A percentile compares a stretch with the other conserved stretches of the same genome.
These are phyloP conservation scores for Ictalurus furcatus DNA, from an alignment of 2,113 vertebrate genomes.

Conservation along the genomic window DNA sequence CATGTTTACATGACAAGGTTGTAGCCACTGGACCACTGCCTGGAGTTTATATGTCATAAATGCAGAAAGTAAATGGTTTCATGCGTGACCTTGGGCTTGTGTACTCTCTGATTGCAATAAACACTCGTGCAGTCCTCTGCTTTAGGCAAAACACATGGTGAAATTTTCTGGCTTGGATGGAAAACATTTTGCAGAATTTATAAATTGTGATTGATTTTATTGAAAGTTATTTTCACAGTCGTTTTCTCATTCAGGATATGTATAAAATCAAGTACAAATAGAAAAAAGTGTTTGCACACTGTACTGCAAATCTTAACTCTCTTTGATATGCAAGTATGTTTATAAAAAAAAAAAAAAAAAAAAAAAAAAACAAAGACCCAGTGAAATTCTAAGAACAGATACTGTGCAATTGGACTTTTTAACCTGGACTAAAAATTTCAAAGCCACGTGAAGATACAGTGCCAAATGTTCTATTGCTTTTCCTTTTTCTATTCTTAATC, in stretches of 20 bases:
- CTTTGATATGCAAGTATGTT: not conserved
- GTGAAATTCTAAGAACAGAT: not conserved
- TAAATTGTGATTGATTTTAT: slow-evolving; percentile 6
- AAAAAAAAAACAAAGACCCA: not conserved
- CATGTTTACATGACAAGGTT: slow-evolving; percentile 66
- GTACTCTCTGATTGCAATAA: slow-evolving; percentile 39
- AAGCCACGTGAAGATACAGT: not conserved
- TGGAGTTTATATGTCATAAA: slow-evolving; percentile 62
- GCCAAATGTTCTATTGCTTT: not conserved
- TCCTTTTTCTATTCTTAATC: not conserved
- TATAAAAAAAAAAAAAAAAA: not conserved
- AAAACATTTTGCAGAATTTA: not conserved
- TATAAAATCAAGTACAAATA: not conserved
- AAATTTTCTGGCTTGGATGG: not conserved
- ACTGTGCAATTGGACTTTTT: not conserved
- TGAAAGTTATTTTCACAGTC: not conserved
- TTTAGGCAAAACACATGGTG: not conserved
- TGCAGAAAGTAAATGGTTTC: slow-evolving; percentile 55
- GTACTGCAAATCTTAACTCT: not conserved
- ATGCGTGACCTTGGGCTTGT: slow-evolving; percentile 50
- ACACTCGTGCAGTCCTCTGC: not conserved
- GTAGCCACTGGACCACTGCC: slow-evolving; percentile 61
- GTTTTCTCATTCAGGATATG: not conserved
- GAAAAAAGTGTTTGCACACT: not conserved
- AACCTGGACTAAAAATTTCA: not conserved